Evolutionary conservation across 2,797 vertebrate genomes (phyloP).

Genomic region (Huso huso): DNA sequence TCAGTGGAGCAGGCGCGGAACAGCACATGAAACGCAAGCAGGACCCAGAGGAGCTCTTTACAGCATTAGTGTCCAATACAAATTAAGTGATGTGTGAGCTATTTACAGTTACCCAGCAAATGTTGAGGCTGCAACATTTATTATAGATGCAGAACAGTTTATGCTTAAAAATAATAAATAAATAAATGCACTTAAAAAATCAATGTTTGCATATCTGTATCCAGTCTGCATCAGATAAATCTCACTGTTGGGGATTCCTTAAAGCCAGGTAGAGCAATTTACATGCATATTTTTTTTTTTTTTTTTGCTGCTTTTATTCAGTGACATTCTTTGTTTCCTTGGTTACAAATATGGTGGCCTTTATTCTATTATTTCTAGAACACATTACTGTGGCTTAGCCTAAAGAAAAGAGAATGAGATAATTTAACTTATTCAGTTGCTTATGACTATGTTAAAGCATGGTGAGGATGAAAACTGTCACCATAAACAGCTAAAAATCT

Average conservation of each 20-base stretch:
- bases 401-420: no score
- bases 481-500: not conserved
- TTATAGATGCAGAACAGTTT: no score
- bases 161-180: no score
- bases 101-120: no score
- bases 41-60: not conserved
- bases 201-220: no score
- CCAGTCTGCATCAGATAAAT: no score
- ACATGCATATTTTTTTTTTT: no score
- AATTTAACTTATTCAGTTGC: no score
- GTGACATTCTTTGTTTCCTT: not conserved
- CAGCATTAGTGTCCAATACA: not conserved
- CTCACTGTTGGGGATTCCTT: no score
- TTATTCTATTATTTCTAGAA: not conserved
- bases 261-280: no score
- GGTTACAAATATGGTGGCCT: not conserved
- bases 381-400: not conserved
- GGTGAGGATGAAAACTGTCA: not conserved
- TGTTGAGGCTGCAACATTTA: no score
- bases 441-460: not conserved
- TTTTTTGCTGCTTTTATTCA: not conserved
- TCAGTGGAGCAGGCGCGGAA: not conserved
- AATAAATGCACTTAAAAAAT: no score
- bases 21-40: not conserved
- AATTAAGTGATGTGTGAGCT: not conserved